Evolutionary conservation across 1,140 invertebrate species (phyloP).

Genomic region (Stegodyphus dumicola): DNA sequence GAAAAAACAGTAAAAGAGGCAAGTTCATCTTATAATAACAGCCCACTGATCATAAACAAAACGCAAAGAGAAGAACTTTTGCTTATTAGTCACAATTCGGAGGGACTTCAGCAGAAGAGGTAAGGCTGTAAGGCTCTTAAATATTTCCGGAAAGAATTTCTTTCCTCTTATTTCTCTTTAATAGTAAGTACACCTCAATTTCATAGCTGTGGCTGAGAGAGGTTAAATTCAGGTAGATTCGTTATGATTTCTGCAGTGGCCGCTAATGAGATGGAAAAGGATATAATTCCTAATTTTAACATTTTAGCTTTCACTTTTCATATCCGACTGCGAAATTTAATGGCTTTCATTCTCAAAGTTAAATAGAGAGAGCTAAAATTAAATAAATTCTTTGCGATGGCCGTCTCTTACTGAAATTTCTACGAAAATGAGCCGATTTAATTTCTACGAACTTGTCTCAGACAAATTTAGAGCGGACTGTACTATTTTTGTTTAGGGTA

Average conservation of each 20-base stretch:
- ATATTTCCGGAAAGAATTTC: no score
- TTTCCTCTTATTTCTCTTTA: no score
- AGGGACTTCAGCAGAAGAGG: no score
- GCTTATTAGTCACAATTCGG: no score
- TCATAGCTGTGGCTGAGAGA: no score
- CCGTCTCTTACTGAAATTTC: neutral
- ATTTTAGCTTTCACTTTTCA: neutral
- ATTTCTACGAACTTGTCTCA: neutral
- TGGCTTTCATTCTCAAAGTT: neutral
- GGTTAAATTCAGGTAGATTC: no score
- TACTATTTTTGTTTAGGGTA: neutral
- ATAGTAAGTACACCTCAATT: no score
- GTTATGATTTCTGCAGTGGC: neutral
- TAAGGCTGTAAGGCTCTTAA: no score
- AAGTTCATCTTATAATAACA: no score
- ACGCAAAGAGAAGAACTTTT: no score
- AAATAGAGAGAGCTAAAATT: neutral
- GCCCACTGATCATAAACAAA: no score
- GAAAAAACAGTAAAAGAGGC: no score
- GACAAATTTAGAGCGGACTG: neutral
- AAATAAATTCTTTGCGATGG: neutral
- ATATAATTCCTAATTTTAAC: slow-evolving; percentile 15
- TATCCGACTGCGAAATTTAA: neutral
- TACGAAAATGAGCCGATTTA: neutral
- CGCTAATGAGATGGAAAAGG: slow-evolving; percentile 18